Evolutionary conservation across 2,888 invertebrate genomes (phyloP).

Genomic region (Stramonita haemastoma): DNA sequence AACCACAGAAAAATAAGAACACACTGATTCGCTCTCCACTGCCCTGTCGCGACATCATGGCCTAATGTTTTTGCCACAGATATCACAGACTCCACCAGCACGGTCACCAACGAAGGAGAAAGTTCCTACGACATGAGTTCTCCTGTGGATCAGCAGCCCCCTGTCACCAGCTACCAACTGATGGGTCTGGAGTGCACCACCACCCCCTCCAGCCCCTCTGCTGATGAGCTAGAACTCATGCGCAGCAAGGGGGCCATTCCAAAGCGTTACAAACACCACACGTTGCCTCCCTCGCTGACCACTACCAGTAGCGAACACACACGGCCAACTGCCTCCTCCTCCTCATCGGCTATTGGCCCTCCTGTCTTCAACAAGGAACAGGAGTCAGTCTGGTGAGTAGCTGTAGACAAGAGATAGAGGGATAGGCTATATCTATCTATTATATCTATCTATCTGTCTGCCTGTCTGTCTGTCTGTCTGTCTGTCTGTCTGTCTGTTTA

Average conservation of each 20-base stretch:
- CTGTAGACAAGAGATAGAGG: neutral
- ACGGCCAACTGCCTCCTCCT: neutral
- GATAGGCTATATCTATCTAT: too few relatives aligned
- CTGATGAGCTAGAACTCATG: constrained; percentile 66
- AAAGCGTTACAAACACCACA: constrained; percentile 55
- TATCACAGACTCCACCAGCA: constrained; percentile 60
- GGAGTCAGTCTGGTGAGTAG: constrained; percentile 33
- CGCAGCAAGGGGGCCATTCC: constrained; percentile 72
- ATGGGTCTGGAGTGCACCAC: constrained; percentile 59
- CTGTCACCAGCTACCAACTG: constrained; percentile 45
- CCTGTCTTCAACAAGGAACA: constrained; percentile 11
- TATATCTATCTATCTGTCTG: too few relatives aligned
- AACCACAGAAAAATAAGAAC: too few relatives aligned
- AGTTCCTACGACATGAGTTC: constrained; percentile 58
- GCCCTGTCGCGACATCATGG: too few relatives aligned
- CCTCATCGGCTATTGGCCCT: neutral
- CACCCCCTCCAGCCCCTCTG: constrained; percentile 63
- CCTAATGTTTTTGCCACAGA: neutral
- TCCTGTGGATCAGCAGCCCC: constrained; percentile 41
- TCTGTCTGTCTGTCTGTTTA: too few relatives aligned
- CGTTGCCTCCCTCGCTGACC: constrained; percentile 31
- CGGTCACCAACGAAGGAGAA: constrained; percentile 67
- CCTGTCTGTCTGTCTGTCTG: too few relatives aligned
- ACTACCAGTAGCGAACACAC: neutral
- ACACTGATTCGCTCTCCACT: too few relatives aligned